Conservation (phyloP, 1,140 invertebrate genomes). For the Chionoecetes opilio region DNA sequence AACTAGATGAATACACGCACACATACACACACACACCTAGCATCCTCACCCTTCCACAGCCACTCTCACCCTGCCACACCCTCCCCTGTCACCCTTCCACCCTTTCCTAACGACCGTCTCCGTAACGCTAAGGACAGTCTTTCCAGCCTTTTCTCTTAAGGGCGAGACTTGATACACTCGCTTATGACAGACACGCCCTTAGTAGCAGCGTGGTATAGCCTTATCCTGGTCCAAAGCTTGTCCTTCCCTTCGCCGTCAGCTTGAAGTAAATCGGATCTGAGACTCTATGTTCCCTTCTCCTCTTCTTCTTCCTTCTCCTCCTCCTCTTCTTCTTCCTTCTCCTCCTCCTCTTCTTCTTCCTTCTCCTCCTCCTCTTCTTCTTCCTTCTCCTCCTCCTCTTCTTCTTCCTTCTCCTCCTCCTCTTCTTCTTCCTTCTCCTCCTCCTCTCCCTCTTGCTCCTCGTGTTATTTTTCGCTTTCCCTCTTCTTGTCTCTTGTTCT, state of each 20-base stretch:
- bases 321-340: neutral
- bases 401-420: neutral
- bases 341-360: neutral
- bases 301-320: neutral
- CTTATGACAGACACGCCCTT: neutral
- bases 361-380: neutral
- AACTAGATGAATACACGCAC: neutral
- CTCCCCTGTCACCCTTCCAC: neutral
- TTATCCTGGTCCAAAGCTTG: neutral
- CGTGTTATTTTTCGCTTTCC: neutral
- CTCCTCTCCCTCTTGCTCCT: neutral
- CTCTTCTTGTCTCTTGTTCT: neutral
- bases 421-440: neutral
- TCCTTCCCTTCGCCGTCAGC: slow-evolving; percentile 13
- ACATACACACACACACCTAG: neutral
- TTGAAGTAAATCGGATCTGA: slow-evolving; percentile 7
- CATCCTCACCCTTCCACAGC: neutral
- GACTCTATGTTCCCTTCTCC: neutral
- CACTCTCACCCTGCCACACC: neutral
- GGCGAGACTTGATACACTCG: neutral
- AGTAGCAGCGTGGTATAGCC: neutral
- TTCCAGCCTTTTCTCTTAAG: neutral
- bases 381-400: neutral
- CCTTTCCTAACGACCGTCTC: neutral
- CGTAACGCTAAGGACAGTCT: neutral